A percentile compares a stretch with the other conserved stretches of the same genome.
Conservation (phyloP, 2,888 invertebrate species). For the Ectemnius lituratus region DNA sequence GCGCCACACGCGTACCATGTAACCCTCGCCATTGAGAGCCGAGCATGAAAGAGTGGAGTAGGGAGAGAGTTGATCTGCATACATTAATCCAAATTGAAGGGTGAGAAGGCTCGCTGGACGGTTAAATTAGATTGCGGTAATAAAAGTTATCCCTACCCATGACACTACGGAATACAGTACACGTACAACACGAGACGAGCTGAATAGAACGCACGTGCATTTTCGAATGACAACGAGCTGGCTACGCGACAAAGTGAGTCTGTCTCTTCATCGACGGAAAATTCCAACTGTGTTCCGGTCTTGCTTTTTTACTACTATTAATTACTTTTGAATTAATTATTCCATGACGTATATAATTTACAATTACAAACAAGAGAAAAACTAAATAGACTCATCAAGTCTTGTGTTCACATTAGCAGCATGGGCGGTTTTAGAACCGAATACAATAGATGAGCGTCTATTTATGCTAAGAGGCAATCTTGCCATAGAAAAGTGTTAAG, state of each 20-base stretch:
- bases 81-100: constrained; percentile 46
- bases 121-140: constrained; percentile 46
- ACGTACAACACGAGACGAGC: not conserved
- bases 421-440: not conserved
- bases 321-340: too few species aligned
- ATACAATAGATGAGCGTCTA: not conserved
- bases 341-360: not conserved
- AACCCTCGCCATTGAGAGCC: not conserved
- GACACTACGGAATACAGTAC: not conserved
- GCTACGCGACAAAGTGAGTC: too few species aligned
- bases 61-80: constrained; percentile 43
- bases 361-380: not conserved
- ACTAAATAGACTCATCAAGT: constrained; percentile 10
- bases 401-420: not conserved
- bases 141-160: constrained; percentile 24
- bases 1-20: not conserved
- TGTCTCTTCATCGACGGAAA: too few species aligned
- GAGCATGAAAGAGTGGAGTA: not conserved
- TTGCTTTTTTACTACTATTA: too few species aligned
- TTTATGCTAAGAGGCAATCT: too few species aligned
- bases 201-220: too few species aligned
- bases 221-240: too few species aligned
- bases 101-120: constrained; percentile 30
- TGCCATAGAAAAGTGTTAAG: not conserved
- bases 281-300: too few species aligned